Conservation (phyloP, 2,113 vertebrate species). For the Erythrocercus mccallii region DNA sequence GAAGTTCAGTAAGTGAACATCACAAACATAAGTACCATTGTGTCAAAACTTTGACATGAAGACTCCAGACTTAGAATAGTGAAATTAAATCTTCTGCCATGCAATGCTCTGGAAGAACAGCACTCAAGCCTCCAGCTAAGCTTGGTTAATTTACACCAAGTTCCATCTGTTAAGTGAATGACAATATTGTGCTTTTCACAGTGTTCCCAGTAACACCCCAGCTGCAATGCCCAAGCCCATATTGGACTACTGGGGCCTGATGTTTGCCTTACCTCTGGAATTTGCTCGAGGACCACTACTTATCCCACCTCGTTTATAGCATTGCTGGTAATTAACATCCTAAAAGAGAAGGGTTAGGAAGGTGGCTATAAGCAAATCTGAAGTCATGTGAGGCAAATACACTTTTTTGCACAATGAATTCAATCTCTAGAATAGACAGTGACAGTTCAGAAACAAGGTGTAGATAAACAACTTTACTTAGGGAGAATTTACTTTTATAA, state of each 20-base stretch:
- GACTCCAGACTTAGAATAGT: not conserved
- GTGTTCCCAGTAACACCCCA: not conserved
- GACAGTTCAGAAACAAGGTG: not conserved
- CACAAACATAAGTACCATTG: not conserved
- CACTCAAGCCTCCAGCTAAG: not conserved
- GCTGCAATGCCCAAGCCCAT: not conserved
- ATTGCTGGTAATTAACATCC: constrained; percentile 85
- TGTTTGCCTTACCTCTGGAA: constrained; percentile 77
- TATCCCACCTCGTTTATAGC: constrained; percentile 78
- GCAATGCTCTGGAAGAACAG: not conserved
- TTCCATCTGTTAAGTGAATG: not conserved
- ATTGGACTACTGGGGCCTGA: not conserved
- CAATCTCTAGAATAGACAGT: not conserved
- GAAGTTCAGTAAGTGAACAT: not conserved
- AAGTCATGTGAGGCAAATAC: not conserved
- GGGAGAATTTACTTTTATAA: not conserved
- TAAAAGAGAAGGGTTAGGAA: constrained; percentile 36
- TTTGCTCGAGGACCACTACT: constrained; percentile 73
- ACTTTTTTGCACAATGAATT: not conserved
- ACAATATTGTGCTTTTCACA: not conserved
- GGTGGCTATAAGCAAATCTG: not conserved
- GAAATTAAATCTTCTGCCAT: not conserved
- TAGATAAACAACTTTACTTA: not conserved
- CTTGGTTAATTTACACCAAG: not conserved
- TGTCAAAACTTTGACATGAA: not conserved